These are phyloP conservation scores for Crocallis elinguaria DNA, from an alignment of 2,888 invertebrate genomes.

Conservation along the genomic window DNA sequence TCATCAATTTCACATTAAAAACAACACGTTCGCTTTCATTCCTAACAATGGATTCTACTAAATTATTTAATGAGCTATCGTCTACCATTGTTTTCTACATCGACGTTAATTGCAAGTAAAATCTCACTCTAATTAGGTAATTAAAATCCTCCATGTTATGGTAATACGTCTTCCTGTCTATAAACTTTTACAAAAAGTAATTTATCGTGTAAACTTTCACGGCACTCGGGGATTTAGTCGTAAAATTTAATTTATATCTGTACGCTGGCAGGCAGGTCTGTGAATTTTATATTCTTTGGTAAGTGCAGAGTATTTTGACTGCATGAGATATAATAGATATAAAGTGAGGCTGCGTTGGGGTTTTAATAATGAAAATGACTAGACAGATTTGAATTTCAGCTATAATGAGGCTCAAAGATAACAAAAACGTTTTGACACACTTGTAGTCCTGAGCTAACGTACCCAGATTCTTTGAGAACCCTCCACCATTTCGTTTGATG, in stretches of 20 bases:
- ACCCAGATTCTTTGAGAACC: too few relatives aligned
- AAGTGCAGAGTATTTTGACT: background rate
- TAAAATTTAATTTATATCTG: slow-evolving; percentile 8
- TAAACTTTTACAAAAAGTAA: slow-evolving; percentile 7
- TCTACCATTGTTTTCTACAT: slow-evolving; percentile 42
- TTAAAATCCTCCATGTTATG: slow-evolving; percentile 25
- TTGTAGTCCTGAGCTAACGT: too few relatives aligned
- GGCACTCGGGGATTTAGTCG: background rate
- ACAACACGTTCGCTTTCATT: too few relatives aligned
- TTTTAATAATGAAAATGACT: too few relatives aligned
- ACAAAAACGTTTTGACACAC: too few relatives aligned
- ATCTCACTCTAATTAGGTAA: slow-evolving; percentile 40
- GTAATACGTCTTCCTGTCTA: slow-evolving; percentile 1
- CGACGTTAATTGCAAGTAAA: slow-evolving; percentile 47
- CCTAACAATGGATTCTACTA: slow-evolving; percentile 45
- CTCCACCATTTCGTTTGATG: too few relatives aligned
- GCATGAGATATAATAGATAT: background rate
- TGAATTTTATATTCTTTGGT: background rate
- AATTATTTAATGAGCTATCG: slow-evolving; percentile 49
- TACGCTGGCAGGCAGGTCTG: background rate
- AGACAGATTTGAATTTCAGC: too few relatives aligned
- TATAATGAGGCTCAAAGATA: too few relatives aligned
- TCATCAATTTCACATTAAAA: background rate
- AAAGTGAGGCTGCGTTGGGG: background rate
- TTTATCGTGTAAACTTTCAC: slow-evolving; percentile 18